A percentile compares a stretch with the other conserved stretches of the same genome.
phyloP scores from a whole-genome alignment of 2,113 vertebrate species.

The Gila orcuttii region DNA sequence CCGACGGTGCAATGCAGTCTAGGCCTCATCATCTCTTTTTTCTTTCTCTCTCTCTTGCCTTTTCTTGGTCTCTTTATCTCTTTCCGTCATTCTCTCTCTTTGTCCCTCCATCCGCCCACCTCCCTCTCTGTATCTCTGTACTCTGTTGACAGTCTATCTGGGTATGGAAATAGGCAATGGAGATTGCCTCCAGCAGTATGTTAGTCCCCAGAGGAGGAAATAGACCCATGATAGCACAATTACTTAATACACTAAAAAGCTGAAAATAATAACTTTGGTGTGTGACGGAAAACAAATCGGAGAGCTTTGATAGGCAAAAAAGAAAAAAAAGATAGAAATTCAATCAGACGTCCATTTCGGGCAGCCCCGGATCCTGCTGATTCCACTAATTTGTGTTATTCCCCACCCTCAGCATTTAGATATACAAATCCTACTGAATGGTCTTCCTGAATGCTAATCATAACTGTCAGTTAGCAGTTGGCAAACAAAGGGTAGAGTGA shows the following conservation, averaged over 20 bases:
- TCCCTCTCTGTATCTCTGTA: slow-evolving; percentile 33
- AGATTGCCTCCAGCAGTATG: slow-evolving; percentile 71
- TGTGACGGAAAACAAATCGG: slow-evolving; percentile 32
- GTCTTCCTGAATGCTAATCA: slow-evolving; percentile 54
- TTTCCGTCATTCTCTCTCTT: slow-evolving; percentile 39
- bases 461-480: slow-evolving; percentile 43
- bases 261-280: slow-evolving; percentile 52
- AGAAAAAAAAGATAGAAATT: slow-evolving; percentile 46
- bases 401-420: slow-evolving; percentile 18
- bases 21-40: slow-evolving; percentile 54
- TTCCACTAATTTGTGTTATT: slow-evolving; percentile 53
- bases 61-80: slow-evolving; percentile 51
- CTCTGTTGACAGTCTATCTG: slow-evolving; percentile 72
- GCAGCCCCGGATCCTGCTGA: slow-evolving; percentile 45
- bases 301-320: slow-evolving; percentile 43
- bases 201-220: slow-evolving; percentile 70
- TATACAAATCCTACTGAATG: slow-evolving; percentile 41
- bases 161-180: slow-evolving; percentile 71
- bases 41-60: slow-evolving; percentile 37
- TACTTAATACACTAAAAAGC: slow-evolving; percentile 61
- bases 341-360: slow-evolving; percentile 52
- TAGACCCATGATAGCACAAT: slow-evolving; percentile 69
- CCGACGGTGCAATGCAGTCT: slow-evolving; percentile 62
- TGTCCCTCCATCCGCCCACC: slow-evolving; percentile 13
- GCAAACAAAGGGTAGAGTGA: slow-evolving; percentile 47